Conservation (phyloP, 2,888 invertebrate species). For the Aphodius sticticus region DNA sequence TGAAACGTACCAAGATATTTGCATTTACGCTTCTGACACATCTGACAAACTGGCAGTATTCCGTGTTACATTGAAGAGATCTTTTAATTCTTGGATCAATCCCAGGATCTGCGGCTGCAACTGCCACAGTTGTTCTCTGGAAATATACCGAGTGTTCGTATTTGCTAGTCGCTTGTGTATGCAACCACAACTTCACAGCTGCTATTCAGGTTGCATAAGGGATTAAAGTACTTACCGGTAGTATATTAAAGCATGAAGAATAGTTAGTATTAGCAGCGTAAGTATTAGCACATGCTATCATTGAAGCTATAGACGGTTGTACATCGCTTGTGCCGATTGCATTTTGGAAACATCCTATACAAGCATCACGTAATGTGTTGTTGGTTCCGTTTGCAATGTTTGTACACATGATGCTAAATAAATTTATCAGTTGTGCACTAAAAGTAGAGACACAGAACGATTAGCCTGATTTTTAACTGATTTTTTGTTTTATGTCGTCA, state of each 20-base stretch:
- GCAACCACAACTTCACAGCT: background rate
- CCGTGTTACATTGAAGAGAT: conserved; percentile 61
- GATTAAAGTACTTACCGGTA: conserved; percentile 43
- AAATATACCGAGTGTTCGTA: background rate
- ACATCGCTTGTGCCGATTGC: conserved; percentile 56
- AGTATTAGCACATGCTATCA: conserved; percentile 64
- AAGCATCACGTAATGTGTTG: conserved; percentile 66
- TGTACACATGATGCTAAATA: conserved; percentile 70
- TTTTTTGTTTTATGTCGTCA: background rate
- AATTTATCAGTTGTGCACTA: conserved; percentile 61
- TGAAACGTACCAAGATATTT: conserved; percentile 62
- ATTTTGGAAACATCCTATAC: conserved; percentile 67
- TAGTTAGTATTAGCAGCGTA: conserved; percentile 66
- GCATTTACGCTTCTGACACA: conserved; percentile 67
- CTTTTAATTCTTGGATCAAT: conserved; percentile 35
- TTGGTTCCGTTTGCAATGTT: conserved; percentile 68
- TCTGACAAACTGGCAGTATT: conserved; percentile 69
- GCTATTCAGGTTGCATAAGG: too few species aligned
- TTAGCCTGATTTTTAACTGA: background rate
- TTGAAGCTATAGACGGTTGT: conserved; percentile 63
- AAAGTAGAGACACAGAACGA: conserved; percentile 37
- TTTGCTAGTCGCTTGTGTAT: background rate
- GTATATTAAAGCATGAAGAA: conserved; percentile 61
- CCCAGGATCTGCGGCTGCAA: conserved; percentile 43
- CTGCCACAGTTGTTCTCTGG: conserved; percentile 48